phyloP scores from a whole-genome alignment of 2,113 vertebrate species.

The Micromys minutus region DNA sequence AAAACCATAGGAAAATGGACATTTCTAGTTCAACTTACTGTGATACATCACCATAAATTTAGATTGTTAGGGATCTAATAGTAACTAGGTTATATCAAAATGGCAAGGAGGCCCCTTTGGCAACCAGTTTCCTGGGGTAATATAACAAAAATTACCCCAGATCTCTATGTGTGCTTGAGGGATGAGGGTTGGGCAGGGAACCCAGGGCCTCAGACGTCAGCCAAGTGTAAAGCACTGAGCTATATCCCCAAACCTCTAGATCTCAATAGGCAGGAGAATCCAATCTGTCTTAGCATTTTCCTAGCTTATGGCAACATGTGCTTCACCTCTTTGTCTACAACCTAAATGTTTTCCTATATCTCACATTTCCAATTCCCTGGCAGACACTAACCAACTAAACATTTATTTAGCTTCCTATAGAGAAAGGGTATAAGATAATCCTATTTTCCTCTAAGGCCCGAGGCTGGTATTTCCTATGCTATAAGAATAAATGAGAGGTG shows the following conservation, averaged over 20 bases:
- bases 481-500: slow-evolving; percentile 22
- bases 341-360: slow-evolving; percentile 54
- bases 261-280: slow-evolving; percentile 80
- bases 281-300: slow-evolving; percentile 58
- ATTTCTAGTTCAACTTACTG: slow-evolving; percentile 60
- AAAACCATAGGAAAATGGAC: slow-evolving; percentile 63
- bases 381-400: slow-evolving; percentile 60
- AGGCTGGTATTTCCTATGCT: not conserved
- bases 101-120: slow-evolving; percentile 55
- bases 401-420: slow-evolving; percentile 57
- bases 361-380: slow-evolving; percentile 64
- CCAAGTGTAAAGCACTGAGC: not conserved
- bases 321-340: slow-evolving; percentile 65
- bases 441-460: slow-evolving; percentile 31
- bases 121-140: slow-evolving; percentile 67
- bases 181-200: not conserved
- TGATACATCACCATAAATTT: slow-evolving; percentile 54
- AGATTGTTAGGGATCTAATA: slow-evolving; percentile 64
- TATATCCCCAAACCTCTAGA: slow-evolving; percentile 36
- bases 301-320: slow-evolving; percentile 53
- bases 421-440: not conserved
- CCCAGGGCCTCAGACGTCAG: not conserved
- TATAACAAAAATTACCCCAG: slow-evolving; percentile 61
- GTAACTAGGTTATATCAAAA: not conserved
- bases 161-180: no score